Evolutionary conservation across 2,888 invertebrate species (phyloP).

Genomic region (Nomada fabriciana): DNA sequence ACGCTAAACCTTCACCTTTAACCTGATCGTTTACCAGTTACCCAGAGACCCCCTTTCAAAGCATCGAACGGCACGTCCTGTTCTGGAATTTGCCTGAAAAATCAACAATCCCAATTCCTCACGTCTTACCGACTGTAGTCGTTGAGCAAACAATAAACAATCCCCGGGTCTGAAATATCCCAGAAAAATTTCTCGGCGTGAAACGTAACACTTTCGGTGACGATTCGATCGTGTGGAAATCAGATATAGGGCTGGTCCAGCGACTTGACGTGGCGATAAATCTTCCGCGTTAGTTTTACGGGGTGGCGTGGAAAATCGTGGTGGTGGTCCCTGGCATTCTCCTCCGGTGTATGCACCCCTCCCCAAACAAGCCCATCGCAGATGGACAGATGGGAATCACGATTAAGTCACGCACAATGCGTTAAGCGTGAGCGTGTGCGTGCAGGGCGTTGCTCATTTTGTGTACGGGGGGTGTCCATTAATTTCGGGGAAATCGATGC

Average conservation of each 20-base stretch:
- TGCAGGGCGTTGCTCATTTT: slow-evolving; percentile 81
- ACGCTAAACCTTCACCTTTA: slow-evolving; percentile 26
- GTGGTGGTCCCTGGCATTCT: slow-evolving; percentile 72
- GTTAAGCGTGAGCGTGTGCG: slow-evolving; percentile 39
- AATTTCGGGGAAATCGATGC: slow-evolving; percentile 78
- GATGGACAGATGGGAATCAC: slow-evolving; percentile 80
- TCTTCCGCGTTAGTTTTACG: slow-evolving; percentile 66
- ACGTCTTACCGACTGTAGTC: too few species aligned
- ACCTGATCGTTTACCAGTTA: slow-evolving; percentile 27
- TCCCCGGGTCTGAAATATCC: slow-evolving; percentile 5
- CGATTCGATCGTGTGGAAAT: slow-evolving; percentile 65
- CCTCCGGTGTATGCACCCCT: slow-evolving; percentile 37
- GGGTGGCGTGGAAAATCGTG: slow-evolving; percentile 75
- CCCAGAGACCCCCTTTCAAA: neutral
- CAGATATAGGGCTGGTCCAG: slow-evolving; percentile 50
- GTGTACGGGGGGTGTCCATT: slow-evolving; percentile 75
- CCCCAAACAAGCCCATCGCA: slow-evolving; percentile 55
- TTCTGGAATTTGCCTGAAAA: slow-evolving; percentile 8
- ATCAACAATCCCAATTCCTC: slow-evolving; percentile 25
- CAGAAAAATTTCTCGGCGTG: neutral
- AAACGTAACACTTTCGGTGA: slow-evolving; percentile 1
- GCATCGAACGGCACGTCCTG: slow-evolving; percentile 1
- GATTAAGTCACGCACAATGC: slow-evolving; percentile 78
- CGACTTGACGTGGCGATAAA: slow-evolving; percentile 67
- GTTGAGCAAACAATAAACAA: slow-evolving; percentile 27